These are phyloP conservation scores for Heliconius melpomene DNA, from an alignment of 1,140 invertebrate species.

Conservation along the genomic window DNA sequence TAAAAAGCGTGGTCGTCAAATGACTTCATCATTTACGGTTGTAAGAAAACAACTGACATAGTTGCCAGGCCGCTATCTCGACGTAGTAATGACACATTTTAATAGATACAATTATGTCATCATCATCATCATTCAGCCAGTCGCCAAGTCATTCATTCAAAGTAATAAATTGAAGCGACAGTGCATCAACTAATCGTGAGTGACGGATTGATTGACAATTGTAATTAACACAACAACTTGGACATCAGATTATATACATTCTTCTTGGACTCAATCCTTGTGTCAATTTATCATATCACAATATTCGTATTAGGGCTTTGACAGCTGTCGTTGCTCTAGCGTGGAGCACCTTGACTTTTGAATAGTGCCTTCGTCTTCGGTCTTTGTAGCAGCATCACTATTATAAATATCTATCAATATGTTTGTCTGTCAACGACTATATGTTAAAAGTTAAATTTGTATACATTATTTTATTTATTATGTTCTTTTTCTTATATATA, in stretches of 20 bases:
- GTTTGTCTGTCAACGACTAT: neutral
- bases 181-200: constrained; percentile 37
- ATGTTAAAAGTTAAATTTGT: no score
- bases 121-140: neutral
- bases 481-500: no score
- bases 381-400: neutral
- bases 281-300: constrained; percentile 25
- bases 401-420: neutral
- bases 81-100: constrained; percentile 13
- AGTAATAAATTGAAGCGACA: constrained; percentile 37
- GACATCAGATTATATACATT: constrained; percentile 39
- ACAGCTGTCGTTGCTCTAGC: neutral
- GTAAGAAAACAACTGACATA: constrained; percentile 3
- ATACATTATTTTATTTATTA: no score
- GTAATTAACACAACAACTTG: constrained; percentile 34
- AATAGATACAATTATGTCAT: constrained; percentile 23
- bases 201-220: constrained; percentile 32
- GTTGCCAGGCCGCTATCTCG: constrained; percentile 3
- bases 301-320: constrained; percentile 7
- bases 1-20: neutral
- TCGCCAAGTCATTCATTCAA: constrained; percentile 35
- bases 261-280: constrained; percentile 24
- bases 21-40: neutral
- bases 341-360: neutral
- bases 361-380: neutral